A percentile compares a stretch with the other conserved stretches of the same genome.
These are phyloP conservation scores for Pterophyllum scalare DNA, from an alignment of 2,113 vertebrate genomes.

Conservation along the genomic window DNA sequence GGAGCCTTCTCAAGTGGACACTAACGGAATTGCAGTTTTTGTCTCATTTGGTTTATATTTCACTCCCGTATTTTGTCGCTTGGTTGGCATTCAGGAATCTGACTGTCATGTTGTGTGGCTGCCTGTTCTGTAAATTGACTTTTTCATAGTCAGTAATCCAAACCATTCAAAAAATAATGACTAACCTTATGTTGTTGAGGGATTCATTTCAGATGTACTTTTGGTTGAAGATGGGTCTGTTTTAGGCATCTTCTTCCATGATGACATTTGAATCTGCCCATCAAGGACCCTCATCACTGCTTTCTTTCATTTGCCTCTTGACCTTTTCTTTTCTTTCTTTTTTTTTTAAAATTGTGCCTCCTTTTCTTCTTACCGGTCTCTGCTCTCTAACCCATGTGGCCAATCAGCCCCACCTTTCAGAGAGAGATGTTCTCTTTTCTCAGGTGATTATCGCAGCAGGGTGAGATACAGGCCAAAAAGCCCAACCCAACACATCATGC, in stretches of 20 bases:
- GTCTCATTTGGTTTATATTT: too few species aligned
- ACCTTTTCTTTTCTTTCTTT: background rate
- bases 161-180: background rate
- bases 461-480: constrained; percentile 21
- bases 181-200: background rate
- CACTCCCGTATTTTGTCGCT: too few species aligned
- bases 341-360: background rate
- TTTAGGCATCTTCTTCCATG: background rate
- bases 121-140: background rate
- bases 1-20: too few species aligned
- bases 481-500: constrained; percentile 17
- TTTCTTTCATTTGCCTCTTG: background rate
- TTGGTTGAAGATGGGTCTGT: background rate
- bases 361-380: background rate
- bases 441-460: constrained; percentile 55
- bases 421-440: constrained; percentile 62
- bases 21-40: too few species aligned
- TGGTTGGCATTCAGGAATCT: too few species aligned
- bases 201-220: background rate
- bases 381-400: constrained; percentile 9
- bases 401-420: constrained; percentile 24
- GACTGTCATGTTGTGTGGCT: too few species aligned
- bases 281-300: background rate
- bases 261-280: background rate
- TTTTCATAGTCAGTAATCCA: background rate